Percentiles rank a stretch among this genome's conserved stretches.
Conservation (phyloP, 2,888 invertebrate species). For the Metopia argyrocephala region DNA sequence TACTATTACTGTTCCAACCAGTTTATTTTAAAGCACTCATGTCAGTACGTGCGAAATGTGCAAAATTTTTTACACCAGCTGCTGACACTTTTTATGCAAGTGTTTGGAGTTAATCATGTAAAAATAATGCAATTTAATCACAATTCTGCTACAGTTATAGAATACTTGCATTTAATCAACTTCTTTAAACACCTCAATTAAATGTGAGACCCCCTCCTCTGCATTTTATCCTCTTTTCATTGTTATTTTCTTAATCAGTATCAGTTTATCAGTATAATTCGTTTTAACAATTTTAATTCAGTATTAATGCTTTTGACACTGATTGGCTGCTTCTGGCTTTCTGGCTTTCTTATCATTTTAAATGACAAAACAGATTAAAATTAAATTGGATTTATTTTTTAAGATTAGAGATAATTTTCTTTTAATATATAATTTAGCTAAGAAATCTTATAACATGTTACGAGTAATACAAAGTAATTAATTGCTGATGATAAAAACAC, state of each 20-base stretch:
- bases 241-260: background rate
- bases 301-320: constrained; percentile 19
- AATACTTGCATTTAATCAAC: background rate
- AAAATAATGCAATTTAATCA: constrained; percentile 25
- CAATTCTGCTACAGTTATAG: background rate
- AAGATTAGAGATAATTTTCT: background rate
- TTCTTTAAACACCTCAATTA: constrained; percentile 15
- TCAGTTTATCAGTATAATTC: background rate
- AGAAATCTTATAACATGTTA: no score
- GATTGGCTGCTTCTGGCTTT: constrained; percentile 26
- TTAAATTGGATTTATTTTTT: constrained; percentile 1
- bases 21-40: no score
- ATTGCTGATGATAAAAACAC: constrained; percentile 1
- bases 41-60: background rate
- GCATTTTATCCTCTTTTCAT: background rate
- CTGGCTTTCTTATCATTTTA: constrained; percentile 10
- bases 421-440: constrained; percentile 19
- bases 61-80: constrained; percentile 38
- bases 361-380: constrained; percentile 12
- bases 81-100: constrained; percentile 21
- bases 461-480: constrained; percentile 19
- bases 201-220: background rate
- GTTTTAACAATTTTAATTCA: constrained; percentile 22
- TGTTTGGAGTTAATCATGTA: constrained; percentile 7
- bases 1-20: no score